Evolutionary conservation across 2,888 invertebrate genomes (phyloP), one percentile per base, ranked within the genome.

Genomic region (Cryptocheilus praepositus): DNA sequence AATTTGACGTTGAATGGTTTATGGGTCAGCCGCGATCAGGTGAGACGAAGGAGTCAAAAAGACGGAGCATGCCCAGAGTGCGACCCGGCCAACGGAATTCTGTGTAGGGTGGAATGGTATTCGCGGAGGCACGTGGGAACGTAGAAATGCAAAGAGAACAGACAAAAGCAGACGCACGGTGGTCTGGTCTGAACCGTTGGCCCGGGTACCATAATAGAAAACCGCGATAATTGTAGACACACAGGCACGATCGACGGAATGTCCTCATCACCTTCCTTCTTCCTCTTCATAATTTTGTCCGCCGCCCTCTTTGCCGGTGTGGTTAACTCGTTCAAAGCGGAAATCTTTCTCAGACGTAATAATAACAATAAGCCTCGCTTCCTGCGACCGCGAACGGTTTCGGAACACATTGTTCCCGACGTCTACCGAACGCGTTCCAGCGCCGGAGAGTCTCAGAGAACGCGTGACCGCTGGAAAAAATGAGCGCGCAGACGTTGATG

Each of bases 141-240:
- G 71, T 74, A 75, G 74, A 66, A 75, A 75, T 75, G 74, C 74
- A 75, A 75, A 75, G 71, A 74, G 74, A 75, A 68, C 66, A 74
- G 74, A 63, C 61, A 61, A 60, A 56, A 64, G 67, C 60, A 61
- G 67, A 61, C 65, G 59, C 65, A 61, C 71, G 65, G 60, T 74
- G 70, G 74, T 74, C 74, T 71, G 74, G 65, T 74, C 74, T 65
- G 74, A 73, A 70, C 74, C 72, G 72, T 58, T 74, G 70, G 73
- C 73, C 74, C 73, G 73, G 74, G 70, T 74, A 74, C 74, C 68
- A 71, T 74, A 74, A 74, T 74, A 74, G 74, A 75, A 75, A 75
- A 75, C 74, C 74, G 74, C 74, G 74, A 75, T 75, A 75, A 75
- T 75, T 75, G 74, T 75, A 75, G 74, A 66, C 74, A 75, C 71